These are phyloP conservation scores for Lutraria lutraria DNA, from an alignment of 2,888 invertebrate genomes.

Conservation along the genomic window DNA sequence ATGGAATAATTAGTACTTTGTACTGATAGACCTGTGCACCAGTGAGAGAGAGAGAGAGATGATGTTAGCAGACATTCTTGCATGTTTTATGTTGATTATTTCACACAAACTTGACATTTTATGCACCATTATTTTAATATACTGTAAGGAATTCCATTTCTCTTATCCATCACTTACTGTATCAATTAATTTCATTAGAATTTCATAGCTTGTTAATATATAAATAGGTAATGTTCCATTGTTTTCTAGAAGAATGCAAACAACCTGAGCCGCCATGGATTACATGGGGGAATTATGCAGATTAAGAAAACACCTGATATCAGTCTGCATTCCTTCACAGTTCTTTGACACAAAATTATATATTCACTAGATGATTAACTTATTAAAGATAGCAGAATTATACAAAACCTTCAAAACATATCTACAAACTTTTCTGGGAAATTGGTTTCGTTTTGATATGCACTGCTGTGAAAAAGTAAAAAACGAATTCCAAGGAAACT, in stretches of 20 bases:
- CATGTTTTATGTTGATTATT: conserved; percentile 10
- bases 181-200: conserved; percentile 12
- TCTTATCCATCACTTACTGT: not conserved
- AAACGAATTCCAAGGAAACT: too few relatives aligned
- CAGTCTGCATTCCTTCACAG: not conserved
- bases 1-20: too few relatives aligned
- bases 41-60: not conserved
- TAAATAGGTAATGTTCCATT: not conserved
- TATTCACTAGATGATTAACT: too few relatives aligned
- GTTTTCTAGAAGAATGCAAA: not conserved
- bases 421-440: too few relatives aligned
- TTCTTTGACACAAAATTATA: not conserved
- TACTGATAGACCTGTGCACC: too few relatives aligned
- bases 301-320: conserved; percentile 3
- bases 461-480: too few relatives aligned
- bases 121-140: conserved; percentile 7
- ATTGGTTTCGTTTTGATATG: too few relatives aligned
- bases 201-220: not conserved
- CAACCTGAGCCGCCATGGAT: not conserved
- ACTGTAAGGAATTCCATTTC: conserved; percentile 11
- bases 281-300: not conserved
- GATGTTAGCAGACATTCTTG: not conserved
- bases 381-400: too few relatives aligned
- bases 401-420: too few relatives aligned
- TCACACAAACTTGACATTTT: conserved; percentile 3